These are phyloP conservation scores for Tiaroga cobitis DNA, from an alignment of 2,797 vertebrate species.

Conservation along the genomic window DNA sequence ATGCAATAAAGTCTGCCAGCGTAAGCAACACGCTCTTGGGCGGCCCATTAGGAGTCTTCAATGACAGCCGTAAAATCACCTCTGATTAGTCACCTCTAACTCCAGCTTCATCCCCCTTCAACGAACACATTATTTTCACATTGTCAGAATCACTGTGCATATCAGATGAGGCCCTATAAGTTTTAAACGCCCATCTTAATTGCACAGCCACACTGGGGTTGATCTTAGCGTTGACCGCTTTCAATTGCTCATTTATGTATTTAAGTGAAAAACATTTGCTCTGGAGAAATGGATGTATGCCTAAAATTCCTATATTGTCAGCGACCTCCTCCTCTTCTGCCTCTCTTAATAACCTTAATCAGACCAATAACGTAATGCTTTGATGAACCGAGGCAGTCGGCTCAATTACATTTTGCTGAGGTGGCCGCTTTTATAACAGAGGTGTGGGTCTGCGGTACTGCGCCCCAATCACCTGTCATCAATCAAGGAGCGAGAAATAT, in stretches of 20 bases:
- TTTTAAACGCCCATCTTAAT: constrained; percentile 24
- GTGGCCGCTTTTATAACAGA: constrained; percentile 74
- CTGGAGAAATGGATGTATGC: constrained; percentile 37
- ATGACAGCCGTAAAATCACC: constrained; percentile 6
- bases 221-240: constrained; percentile 11
- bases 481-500: constrained; percentile 75
- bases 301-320: constrained; percentile 3
- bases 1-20: constrained; percentile 10
- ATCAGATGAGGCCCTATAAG: constrained; percentile 5
- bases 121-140: constrained; percentile 44
- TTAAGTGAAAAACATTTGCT: constrained; percentile 48
- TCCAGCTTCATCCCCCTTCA: constrained; percentile 13
- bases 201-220: neutral
- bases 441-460: constrained; percentile 73
- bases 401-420: constrained; percentile 81
- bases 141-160: constrained; percentile 28
- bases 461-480: constrained; percentile 70
- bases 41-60: constrained; percentile 32
- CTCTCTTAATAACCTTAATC: constrained; percentile 77
- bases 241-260: neutral
- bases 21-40: constrained; percentile 5
- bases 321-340: neutral
- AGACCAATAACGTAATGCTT: constrained; percentile 76
- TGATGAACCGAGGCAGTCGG: constrained; percentile 74
- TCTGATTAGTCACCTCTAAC: constrained; percentile 16